Base-by-base conservation (phyloP, 2,113 vertebrate species). In the Nicator chloris region DNA sequence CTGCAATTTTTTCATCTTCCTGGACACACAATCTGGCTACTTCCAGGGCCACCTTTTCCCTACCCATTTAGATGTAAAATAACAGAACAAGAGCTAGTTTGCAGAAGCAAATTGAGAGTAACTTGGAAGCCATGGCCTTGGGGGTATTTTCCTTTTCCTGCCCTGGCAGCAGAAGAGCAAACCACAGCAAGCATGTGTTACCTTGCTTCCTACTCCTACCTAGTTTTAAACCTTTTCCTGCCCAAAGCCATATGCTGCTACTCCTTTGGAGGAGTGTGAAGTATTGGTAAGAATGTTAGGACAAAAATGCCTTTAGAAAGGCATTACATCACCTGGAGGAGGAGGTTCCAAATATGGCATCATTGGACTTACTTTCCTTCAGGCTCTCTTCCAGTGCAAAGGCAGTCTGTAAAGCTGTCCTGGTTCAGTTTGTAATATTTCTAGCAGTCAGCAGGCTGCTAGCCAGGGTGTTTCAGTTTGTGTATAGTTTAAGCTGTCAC, bases 311-410 rank as follows among this genome's bases (percentile, higher is more conserved):
- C 40, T 65, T 77, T 61, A 33, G 40, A 72, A 53, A 77, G 19
- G 13, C 23, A 15, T 20, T 49, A 1, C 4, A 1, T 60, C 44
- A 10, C 33, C 22, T 71, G n/a, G 31, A 40, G 50, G 64, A 31
- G 26, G 28, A 53, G 31, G 31, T 3, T 33, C 15, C 42, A 53
- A 31, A 12, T 13, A 14, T 49, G 30, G 22, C 17, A 15, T 39
- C 5, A 0, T 4, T 27, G 24, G 50, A 22, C 11, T 51, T 3
- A 0, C 4, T 30, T 78, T 9, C 21, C 39, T 73, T 70, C 12
- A 37, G 28, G 2, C 11, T 57, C 13, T 77, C 6, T 24, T 77
- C 11, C 23, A 37, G 42, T 14, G 31, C 37, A 56, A 51, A 69
- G 27, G 31, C n/a, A 19, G 31, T 30, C 54, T 50, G 31, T 30